A percentile compares a stretch with the other conserved stretches of the same genome.
phyloP scores from a whole-genome alignment of 2,797 vertebrate genomes.

The Enteromius fasciolatus region DNA sequence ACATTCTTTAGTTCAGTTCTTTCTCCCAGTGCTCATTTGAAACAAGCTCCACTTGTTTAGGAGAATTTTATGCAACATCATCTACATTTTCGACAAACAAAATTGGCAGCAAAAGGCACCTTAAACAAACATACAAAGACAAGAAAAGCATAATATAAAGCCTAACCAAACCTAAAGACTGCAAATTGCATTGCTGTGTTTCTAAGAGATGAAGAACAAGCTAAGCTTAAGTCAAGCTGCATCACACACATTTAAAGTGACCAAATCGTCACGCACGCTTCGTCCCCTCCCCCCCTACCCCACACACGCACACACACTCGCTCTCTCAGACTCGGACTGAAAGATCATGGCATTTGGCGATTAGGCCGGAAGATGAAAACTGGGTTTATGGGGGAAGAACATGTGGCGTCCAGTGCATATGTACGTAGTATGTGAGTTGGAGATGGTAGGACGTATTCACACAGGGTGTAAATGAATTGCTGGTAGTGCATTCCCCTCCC shows the following conservation, averaged over 20 bases:
- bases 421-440: constrained; percentile 55
- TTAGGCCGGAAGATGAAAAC: constrained; percentile 37
- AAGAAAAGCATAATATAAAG: constrained; percentile 59
- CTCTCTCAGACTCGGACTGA: constrained; percentile 29
- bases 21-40: constrained; percentile 75
- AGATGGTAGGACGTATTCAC: constrained; percentile 58
- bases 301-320: constrained; percentile 35
- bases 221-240: constrained; percentile 70
- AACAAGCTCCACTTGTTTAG: constrained; percentile 74
- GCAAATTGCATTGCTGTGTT: constrained; percentile 75
- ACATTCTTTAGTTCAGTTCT: constrained; percentile 62
- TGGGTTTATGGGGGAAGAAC: constrained; percentile 41
- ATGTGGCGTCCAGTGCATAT: constrained; percentile 43
- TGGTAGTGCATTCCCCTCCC: constrained; percentile 82
- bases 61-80: constrained; percentile 71
- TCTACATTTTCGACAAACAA: constrained; percentile 72
- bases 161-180: constrained; percentile 67
- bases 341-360: constrained; percentile 27
- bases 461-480: constrained; percentile 75
- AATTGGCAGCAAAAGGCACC: constrained; percentile 82
- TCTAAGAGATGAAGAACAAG: constrained; percentile 66
- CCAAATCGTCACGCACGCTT: constrained; percentile 33
- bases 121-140: constrained; percentile 57
- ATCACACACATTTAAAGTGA: constrained; percentile 58
- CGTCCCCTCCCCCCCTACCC: background rate